phyloP scores from a whole-genome alignment of 2,888 invertebrate genomes.

The Meteorus colon region DNA sequence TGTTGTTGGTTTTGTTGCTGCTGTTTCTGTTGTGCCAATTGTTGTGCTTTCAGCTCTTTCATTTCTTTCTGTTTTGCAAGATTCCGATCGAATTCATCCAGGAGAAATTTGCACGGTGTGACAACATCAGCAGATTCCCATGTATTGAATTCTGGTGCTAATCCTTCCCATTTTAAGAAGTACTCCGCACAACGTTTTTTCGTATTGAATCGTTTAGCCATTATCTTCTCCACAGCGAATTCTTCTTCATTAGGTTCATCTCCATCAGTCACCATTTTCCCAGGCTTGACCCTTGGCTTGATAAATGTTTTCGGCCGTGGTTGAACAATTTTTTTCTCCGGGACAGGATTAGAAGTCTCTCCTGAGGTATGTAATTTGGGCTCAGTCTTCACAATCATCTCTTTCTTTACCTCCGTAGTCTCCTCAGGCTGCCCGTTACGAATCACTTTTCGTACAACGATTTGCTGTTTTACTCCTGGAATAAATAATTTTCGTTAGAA shows the following conservation, averaged over 20 bases:
- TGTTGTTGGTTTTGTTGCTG: slow-evolving; percentile 33
- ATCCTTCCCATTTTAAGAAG: slow-evolving; percentile 90
- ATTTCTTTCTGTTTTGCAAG: slow-evolving; percentile 84
- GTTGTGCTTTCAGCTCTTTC: slow-evolving; percentile 71
- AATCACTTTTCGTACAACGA: slow-evolving; percentile 69
- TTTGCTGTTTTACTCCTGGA: slow-evolving; percentile 59
- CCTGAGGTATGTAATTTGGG: slow-evolving; percentile 21
- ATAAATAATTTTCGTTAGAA: background rate
- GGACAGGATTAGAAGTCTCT: slow-evolving; percentile 49
- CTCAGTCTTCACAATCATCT: slow-evolving; percentile 57
- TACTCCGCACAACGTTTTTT: slow-evolving; percentile 85
- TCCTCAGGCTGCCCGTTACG: slow-evolving; percentile 71
- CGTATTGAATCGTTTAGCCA: slow-evolving; percentile 88
- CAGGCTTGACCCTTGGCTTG: slow-evolving; percentile 65
- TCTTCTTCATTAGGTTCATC: slow-evolving; percentile 75
- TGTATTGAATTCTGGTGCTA: slow-evolving; percentile 85
- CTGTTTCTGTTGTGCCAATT: slow-evolving; percentile 52
- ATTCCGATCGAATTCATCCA: slow-evolving; percentile 88
- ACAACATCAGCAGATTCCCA: slow-evolving; percentile 89
- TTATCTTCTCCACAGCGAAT: slow-evolving; percentile 86
- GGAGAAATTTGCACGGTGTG: slow-evolving; percentile 83
- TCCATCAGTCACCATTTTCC: slow-evolving; percentile 56
- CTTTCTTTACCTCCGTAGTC: slow-evolving; percentile 60
- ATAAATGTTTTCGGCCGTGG: slow-evolving; percentile 60
- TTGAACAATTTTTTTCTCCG: slow-evolving; percentile 58